phyloP scores from a whole-genome alignment of 2,888 invertebrate genomes.

The Nemotelus pantherinus region DNA sequence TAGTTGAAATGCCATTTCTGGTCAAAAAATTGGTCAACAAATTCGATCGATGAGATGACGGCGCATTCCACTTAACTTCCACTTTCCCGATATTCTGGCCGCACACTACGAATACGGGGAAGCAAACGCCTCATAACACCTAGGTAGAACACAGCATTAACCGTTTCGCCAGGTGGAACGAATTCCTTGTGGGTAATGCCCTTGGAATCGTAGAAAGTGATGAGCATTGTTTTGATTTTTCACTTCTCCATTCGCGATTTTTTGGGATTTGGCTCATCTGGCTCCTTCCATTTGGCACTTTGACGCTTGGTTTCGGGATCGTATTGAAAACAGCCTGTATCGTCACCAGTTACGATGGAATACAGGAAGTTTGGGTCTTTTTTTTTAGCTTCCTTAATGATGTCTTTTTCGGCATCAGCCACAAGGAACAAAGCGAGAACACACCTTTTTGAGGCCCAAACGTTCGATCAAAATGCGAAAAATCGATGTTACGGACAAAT shows the following conservation, averaged over 20 bases:
- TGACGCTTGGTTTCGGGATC: constrained; percentile 25
- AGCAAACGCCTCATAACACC: constrained; percentile 13
- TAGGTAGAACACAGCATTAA: constrained; percentile 5
- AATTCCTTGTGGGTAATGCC: constrained; percentile 3
- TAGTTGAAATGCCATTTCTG: constrained; percentile 17
- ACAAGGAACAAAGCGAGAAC: neutral
- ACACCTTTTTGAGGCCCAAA: neutral
- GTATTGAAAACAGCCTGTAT: constrained; percentile 1
- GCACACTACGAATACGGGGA: neutral
- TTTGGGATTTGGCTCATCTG: neutral
- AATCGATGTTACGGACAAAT: too few relatives aligned
- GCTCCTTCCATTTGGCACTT: constrained; percentile 5
- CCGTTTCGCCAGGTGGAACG: neutral
- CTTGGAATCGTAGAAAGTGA: constrained; percentile 15
- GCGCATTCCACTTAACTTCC: constrained; percentile 12
- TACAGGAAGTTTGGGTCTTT: neutral
- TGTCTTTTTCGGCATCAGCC: too few relatives aligned
- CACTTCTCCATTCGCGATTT: neutral
- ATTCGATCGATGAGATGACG: constrained; percentile 1
- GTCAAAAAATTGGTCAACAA: constrained; percentile 17
- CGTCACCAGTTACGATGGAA: neutral
- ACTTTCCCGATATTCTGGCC: constrained; percentile 8
- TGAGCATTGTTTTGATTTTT: constrained; percentile 17
- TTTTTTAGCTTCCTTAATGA: too few relatives aligned
- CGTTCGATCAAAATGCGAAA: too few relatives aligned